These are phyloP conservation scores for Gymnorhina tibicen DNA, from an alignment of 2,113 vertebrate genomes.

Conservation along the genomic window DNA sequence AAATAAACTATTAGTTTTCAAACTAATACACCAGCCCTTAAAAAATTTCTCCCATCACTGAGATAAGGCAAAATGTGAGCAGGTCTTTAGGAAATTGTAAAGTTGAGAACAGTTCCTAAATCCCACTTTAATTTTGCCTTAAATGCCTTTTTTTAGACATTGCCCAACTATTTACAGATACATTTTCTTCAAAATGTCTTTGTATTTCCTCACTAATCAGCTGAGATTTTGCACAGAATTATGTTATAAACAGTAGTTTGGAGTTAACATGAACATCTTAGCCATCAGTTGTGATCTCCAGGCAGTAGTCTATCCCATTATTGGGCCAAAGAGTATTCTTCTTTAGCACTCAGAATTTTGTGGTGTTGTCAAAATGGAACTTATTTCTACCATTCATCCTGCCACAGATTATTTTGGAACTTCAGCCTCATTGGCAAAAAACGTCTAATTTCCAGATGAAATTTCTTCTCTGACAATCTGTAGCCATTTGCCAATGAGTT, in stretches of 20 bases:
- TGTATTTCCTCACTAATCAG: not conserved
- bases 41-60: not conserved
- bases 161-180: not conserved
- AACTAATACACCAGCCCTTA: not conserved
- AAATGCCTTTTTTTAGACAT: not conserved
- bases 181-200: not conserved
- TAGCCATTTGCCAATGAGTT: not conserved
- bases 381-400: not conserved
- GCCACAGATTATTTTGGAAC: not conserved
- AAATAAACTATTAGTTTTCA: not conserved
- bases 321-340: not conserved
- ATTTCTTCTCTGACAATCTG: not conserved
- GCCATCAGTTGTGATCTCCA: not conserved
- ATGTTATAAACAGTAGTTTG: not conserved
- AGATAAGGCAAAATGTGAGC: not conserved
- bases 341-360: not conserved
- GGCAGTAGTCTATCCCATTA: not conserved
- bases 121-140: not conserved
- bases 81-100: not conserved
- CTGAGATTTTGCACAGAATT: not conserved
- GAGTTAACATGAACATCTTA: not conserved
- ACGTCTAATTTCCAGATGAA: not conserved
- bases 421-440: not conserved
- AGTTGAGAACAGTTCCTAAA: not conserved
- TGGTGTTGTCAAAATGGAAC: not conserved